phyloP scores from a whole-genome alignment of 2,113 vertebrate species.

The Pan troglodytes region DNA sequence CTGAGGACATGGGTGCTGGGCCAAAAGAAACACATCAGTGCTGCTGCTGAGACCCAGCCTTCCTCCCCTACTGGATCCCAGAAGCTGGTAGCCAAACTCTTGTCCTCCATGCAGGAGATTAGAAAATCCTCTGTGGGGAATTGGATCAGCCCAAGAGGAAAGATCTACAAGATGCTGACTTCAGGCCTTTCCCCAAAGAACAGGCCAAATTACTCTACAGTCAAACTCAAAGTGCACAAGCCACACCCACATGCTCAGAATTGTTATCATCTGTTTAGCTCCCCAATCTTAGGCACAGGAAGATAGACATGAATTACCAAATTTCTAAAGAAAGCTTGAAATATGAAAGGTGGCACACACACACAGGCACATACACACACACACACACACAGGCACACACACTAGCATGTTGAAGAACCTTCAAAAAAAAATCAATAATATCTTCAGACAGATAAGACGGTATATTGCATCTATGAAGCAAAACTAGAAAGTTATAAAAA shows the following conservation, averaged over 20 bases:
- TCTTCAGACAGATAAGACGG: neutral
- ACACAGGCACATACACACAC: neutral
- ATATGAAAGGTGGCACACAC: neutral
- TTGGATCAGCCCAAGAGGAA: neutral
- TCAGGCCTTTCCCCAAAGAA: neutral
- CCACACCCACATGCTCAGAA: neutral
- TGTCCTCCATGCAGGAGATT: neutral
- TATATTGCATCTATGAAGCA: neutral
- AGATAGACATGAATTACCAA: neutral
- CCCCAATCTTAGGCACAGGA: neutral
- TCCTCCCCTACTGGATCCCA: neutral
- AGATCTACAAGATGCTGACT: neutral
- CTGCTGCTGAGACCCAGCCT: neutral
- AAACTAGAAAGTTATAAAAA: neutral
- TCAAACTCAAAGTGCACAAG: neutral
- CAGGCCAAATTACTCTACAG: neutral
- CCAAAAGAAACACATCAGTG: neutral
- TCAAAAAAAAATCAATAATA: neutral
- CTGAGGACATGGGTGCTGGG: neutral
- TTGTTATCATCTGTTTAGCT: neutral
- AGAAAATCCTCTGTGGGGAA: neutral
- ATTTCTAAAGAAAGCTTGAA: neutral
- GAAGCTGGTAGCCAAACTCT: neutral
- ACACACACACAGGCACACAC: neutral
- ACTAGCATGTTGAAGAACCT: neutral